Percentiles rank a stretch among this genome's conserved stretches.
Conservation (phyloP, 2,888 invertebrate genomes). For the Phyto melanocephala region DNA sequence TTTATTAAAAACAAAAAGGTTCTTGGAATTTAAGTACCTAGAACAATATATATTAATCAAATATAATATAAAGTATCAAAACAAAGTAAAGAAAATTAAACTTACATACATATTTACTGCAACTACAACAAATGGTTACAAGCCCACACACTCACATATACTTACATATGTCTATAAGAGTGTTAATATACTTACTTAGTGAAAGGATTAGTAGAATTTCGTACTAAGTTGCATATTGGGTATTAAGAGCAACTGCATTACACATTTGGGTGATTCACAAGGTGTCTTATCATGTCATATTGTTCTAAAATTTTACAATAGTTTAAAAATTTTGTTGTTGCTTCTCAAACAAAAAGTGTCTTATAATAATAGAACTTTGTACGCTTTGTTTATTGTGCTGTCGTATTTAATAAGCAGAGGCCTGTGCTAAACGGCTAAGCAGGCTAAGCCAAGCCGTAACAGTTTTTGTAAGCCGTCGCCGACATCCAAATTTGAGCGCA, state of each 20-base stretch:
- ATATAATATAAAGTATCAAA: constrained; percentile 42
- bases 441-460: too few species aligned
- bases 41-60: constrained; percentile 45
- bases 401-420: too few species aligned
- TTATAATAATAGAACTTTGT: too few species aligned
- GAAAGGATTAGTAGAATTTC: constrained; percentile 56
- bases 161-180: background rate
- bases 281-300: too few species aligned
- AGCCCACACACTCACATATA: background rate
- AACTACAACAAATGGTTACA: background rate
- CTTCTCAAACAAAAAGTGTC: too few species aligned
- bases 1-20: constrained; percentile 30
- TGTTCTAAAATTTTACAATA: too few species aligned
- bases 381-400: too few species aligned
- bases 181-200: background rate
- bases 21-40: constrained; percentile 52
- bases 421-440: too few species aligned
- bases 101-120: constrained; percentile 12
- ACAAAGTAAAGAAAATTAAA: constrained; percentile 20
- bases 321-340: too few species aligned
- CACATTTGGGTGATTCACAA: too few species aligned
- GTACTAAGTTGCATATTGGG: constrained; percentile 50
- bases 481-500: too few species aligned
- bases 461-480: too few species aligned
- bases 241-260: constrained; percentile 45